Conservation (phyloP, 2,113 vertebrate species). For the Tamias sibiricus region DNA sequence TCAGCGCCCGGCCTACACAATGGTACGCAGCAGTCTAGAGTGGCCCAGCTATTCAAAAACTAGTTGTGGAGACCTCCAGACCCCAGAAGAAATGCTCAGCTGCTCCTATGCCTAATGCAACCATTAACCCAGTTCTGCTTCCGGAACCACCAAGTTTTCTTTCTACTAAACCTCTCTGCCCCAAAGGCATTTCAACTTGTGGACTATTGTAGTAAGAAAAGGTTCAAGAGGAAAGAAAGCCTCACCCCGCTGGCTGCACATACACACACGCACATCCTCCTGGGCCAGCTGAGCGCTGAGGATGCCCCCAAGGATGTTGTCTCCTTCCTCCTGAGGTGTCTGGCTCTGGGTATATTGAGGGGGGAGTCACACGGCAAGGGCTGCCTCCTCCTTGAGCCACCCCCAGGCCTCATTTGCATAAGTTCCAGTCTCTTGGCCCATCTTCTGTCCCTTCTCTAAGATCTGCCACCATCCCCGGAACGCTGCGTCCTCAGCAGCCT, state of each 20-base stretch:
- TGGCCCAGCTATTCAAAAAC: neutral
- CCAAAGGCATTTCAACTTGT: neutral
- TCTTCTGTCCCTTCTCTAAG: slow-evolving; percentile 45
- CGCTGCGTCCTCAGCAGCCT: slow-evolving; percentile 71
- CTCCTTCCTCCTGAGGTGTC: neutral
- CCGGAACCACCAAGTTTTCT: slow-evolving; percentile 36
- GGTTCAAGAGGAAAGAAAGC: neutral
- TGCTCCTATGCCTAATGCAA: neutral
- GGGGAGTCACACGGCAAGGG: neutral
- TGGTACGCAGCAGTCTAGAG: neutral
- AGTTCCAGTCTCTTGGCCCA: slow-evolving; percentile 2
- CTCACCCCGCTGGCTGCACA: neutral
- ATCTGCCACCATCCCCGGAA: slow-evolving; percentile 47
- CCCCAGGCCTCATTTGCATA: slow-evolving; percentile 34
- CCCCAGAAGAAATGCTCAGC: neutral
- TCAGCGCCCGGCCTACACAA: neutral
- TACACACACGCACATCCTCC: neutral
- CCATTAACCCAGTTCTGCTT: slow-evolving; percentile 53
- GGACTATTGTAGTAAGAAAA: slow-evolving; percentile 36
- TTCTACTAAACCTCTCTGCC: slow-evolving; percentile 9
- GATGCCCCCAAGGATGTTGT: neutral
- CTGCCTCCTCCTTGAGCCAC: neutral
- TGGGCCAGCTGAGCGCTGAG: neutral
- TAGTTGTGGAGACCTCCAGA: neutral
- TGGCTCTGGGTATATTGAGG: neutral